These are phyloP conservation scores for Siniperca undulata DNA, from an alignment of 2,797 vertebrate species.

Conservation along the genomic window DNA sequence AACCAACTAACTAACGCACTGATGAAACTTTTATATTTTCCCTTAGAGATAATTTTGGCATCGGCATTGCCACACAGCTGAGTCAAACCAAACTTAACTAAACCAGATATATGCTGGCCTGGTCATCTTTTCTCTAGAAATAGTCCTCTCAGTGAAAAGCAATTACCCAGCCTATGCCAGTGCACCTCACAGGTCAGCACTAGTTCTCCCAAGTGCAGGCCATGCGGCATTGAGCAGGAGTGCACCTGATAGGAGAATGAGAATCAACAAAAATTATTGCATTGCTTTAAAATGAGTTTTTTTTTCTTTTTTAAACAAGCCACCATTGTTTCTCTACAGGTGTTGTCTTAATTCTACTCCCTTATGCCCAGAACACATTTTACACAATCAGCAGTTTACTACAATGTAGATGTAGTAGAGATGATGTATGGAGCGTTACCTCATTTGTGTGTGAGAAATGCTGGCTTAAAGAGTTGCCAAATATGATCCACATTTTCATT, in stretches of 20 bases:
- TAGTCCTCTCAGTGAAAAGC: slow-evolving; percentile 50
- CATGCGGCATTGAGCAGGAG: slow-evolving; percentile 17
- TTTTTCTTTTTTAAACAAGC: slow-evolving; percentile 30
- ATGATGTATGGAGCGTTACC: slow-evolving; percentile 60
- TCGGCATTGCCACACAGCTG: slow-evolving; percentile 25
- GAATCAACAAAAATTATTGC: slow-evolving; percentile 42
- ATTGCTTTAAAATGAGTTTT: slow-evolving; percentile 2
- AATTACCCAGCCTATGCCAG: slow-evolving; percentile 47
- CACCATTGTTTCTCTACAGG: slow-evolving; percentile 66
- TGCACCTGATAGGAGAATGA: slow-evolving; percentile 24
- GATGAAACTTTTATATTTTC: slow-evolving; percentile 1
- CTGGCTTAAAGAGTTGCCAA: slow-evolving; percentile 46
- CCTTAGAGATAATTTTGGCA: neutral
- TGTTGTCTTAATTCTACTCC: slow-evolving; percentile 64
- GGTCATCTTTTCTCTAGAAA: slow-evolving; percentile 42
- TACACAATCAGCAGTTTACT: slow-evolving; percentile 70
- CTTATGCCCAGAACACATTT: slow-evolving; percentile 49
- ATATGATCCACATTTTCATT: slow-evolving; percentile 52
- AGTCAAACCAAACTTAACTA: slow-evolving; percentile 22
- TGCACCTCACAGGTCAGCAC: slow-evolving; percentile 48
- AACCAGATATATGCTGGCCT: slow-evolving; percentile 22
- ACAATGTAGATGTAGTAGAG: slow-evolving; percentile 25
- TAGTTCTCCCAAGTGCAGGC: slow-evolving; percentile 23
- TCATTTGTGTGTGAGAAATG: slow-evolving; percentile 54
- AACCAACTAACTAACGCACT: neutral